phyloP scores from a whole-genome alignment of 2,113 vertebrate species.

The Silurus meridionalis region DNA sequence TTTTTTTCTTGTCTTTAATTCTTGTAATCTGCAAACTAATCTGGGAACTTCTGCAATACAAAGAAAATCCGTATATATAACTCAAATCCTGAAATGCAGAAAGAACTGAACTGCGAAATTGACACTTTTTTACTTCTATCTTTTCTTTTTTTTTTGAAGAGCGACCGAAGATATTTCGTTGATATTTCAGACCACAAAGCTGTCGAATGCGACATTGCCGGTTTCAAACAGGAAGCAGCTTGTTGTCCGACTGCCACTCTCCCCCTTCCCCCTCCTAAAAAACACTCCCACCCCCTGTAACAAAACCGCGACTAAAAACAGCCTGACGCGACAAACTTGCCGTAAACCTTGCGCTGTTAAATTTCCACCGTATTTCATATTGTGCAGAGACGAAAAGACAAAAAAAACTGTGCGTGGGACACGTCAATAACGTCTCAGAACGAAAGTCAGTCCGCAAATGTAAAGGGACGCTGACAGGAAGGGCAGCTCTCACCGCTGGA shows the following conservation, averaged over 20 bases:
- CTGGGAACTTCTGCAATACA: constrained; percentile 1
- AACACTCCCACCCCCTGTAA: neutral
- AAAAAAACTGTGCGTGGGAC: constrained; percentile 59
- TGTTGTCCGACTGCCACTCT: constrained; percentile 45
- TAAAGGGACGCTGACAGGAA: constrained; percentile 8
- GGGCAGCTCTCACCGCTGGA: neutral
- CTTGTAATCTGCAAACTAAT: constrained; percentile 31
- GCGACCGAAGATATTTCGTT: constrained; percentile 15
- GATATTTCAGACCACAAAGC: constrained; percentile 61
- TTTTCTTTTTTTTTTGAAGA: neutral
- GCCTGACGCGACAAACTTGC: constrained; percentile 56
- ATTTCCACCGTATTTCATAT: constrained; percentile 67
- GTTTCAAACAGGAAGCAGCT: constrained; percentile 65
- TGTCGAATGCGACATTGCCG: constrained; percentile 49
- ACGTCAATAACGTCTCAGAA: constrained; percentile 62
- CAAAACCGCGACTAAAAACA: constrained; percentile 48
- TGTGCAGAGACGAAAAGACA: constrained; percentile 51
- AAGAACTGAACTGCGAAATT: neutral
- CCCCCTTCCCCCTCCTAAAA: neutral
- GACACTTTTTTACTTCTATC: neutral
- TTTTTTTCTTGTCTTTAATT: neutral
- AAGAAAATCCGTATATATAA: neutral
- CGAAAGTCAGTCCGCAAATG: constrained; percentile 51
- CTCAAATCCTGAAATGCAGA: neutral
- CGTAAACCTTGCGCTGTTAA: constrained; percentile 47